Evolutionary conservation across 2,888 invertebrate genomes (phyloP).

Genomic region (Bellardia pandia): DNA sequence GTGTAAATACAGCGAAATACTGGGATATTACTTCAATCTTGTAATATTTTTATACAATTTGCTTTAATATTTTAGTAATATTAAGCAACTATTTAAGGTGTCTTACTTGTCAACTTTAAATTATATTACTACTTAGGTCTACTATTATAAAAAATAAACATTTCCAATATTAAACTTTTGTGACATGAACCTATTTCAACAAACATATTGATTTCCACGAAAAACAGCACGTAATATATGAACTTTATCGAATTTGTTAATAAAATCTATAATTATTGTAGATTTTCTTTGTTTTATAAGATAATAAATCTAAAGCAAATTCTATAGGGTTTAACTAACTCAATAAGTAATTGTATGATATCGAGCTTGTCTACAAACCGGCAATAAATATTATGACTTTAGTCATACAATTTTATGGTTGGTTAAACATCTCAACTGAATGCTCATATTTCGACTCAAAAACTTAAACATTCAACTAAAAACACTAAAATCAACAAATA

Average conservation of each 20-base stretch:
- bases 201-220: not conserved
- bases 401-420: slow-evolving; percentile 36
- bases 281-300: not conserved
- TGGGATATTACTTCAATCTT: too few relatives aligned
- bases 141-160: not conserved
- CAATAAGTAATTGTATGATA: not conserved
- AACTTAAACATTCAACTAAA: not conserved
- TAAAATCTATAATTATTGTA: slow-evolving; percentile 43
- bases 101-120: too few relatives aligned
- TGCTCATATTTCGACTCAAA: not conserved
- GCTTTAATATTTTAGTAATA: too few relatives aligned
- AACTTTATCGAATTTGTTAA: slow-evolving; percentile 22
- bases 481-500: not conserved
- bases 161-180: not conserved
- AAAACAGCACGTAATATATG: slow-evolving; percentile 52
- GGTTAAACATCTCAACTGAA: slow-evolving; percentile 27
- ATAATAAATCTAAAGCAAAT: slow-evolving; percentile 48
- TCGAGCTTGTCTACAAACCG: not conserved
- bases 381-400: not conserved
- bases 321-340: slow-evolving; percentile 39
- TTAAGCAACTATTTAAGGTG: too few relatives aligned
- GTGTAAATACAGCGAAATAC: too few relatives aligned
- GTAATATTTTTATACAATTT: too few relatives aligned
- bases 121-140: not conserved
- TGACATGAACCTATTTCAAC: not conserved